Evolutionary conservation across 2,113 vertebrate genomes (phyloP).

Genomic region (Orthonyx spaldingii): DNA sequence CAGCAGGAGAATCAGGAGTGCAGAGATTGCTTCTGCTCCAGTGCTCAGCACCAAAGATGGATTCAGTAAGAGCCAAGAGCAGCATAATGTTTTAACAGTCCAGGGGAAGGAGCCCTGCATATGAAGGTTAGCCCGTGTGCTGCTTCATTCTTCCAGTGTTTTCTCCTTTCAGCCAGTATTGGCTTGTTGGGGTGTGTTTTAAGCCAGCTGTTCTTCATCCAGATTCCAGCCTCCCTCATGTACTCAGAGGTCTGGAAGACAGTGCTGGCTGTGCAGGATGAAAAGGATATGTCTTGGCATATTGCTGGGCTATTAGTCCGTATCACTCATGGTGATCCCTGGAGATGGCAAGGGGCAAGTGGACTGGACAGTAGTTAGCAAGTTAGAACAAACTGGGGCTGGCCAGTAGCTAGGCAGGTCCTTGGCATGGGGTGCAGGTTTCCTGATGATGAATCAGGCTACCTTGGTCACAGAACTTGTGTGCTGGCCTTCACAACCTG

Average conservation of each 20-base stretch:
- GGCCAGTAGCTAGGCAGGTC: background rate
- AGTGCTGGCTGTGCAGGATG: background rate
- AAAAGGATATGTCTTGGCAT: constrained; percentile 45
- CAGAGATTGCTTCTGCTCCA: background rate
- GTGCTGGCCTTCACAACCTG: background rate
- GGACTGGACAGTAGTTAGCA: background rate
- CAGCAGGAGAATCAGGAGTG: background rate
- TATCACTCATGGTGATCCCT: background rate
- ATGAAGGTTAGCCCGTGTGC: background rate
- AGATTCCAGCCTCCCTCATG: constrained; percentile 32
- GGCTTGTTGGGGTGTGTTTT: background rate
- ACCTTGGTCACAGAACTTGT: background rate
- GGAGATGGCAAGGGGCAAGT: background rate
- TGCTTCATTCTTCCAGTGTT: background rate
- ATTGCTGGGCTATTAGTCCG: background rate
- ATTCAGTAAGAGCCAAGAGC: background rate
- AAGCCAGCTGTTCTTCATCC: constrained; percentile 50
- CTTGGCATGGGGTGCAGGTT: background rate
- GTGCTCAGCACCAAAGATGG: background rate
- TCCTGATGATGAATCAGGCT: background rate
- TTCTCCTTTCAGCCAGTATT: constrained; percentile 3
- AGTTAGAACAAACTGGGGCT: background rate
- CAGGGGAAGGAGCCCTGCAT: background rate
- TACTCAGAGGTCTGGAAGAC: constrained; percentile 48
- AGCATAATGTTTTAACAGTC: background rate